Percentiles rank a stretch among this genome's conserved stretches.
phyloP scores from a whole-genome alignment of 1,140 invertebrate genomes.

The Magallana gigas region DNA sequence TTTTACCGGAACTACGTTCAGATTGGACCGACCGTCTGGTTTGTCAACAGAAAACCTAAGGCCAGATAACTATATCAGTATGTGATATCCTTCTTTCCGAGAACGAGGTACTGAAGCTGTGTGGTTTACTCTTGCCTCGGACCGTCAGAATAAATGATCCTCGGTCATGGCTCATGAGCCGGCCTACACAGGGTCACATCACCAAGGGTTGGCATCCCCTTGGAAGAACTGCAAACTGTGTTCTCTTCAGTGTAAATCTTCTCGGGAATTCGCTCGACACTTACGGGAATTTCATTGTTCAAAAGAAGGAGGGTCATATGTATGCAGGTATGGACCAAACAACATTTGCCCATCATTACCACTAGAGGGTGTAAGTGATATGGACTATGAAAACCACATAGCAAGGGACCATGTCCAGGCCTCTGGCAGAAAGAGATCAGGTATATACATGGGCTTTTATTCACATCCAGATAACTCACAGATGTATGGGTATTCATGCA shows the following conservation, averaged over 20 bases:
- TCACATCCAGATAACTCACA: background rate
- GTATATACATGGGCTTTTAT: background rate
- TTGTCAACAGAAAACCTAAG: background rate
- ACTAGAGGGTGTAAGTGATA: conserved; percentile 91
- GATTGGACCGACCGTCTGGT: background rate
- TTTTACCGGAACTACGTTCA: background rate
- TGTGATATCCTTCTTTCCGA: background rate
- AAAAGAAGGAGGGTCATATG: conserved; percentile 91
- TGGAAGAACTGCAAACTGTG: conserved; percentile 74
- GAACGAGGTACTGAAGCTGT: background rate
- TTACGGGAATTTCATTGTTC: conserved; percentile 90
- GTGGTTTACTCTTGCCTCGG: background rate
- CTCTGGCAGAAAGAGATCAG: conserved; percentile 39
- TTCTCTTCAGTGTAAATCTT: conserved; percentile 71
- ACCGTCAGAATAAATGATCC: background rate
- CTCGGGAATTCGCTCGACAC: conserved; percentile 84
- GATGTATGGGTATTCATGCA: background rate
- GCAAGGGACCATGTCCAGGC: conserved; percentile 86
- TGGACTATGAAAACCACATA: conserved; percentile 93
- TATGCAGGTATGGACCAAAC: conserved; percentile 94
- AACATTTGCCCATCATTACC: conserved; percentile 91
- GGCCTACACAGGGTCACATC: conserved; percentile 1
- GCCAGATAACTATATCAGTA: background rate
- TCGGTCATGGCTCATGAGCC: background rate
- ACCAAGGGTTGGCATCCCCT: conserved; percentile 11